These are phyloP conservation scores for Hartigia nigra DNA, from an alignment of 2,888 invertebrate genomes.

Conservation along the genomic window DNA sequence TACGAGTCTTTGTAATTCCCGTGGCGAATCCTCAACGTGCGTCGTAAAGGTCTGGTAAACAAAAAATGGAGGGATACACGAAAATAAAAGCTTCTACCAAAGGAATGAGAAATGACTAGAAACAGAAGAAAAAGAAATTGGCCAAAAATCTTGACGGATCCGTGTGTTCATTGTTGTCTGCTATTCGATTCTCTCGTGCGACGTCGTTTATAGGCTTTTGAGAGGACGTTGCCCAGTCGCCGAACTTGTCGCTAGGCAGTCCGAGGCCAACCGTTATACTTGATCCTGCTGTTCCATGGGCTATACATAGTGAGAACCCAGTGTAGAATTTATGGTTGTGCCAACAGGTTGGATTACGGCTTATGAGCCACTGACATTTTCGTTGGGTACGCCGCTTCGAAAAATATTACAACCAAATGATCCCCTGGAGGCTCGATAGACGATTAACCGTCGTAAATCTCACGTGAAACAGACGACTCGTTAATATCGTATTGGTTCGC, in stretches of 20 bases:
- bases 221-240: constrained; percentile 6
- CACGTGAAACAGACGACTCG: neutral
- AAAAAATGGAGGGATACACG: neutral
- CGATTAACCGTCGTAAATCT: neutral
- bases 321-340: neutral
- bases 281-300: constrained; percentile 25
- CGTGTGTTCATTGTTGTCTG: neutral
- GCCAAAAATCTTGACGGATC: neutral
- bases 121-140: neutral
- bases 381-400: neutral
- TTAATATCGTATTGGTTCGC: neutral
- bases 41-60: neutral
- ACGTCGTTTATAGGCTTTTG: constrained; percentile 1
- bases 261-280: constrained; percentile 46
- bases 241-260: constrained; percentile 51
- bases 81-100: neutral
- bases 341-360: neutral
- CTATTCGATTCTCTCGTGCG: neutral
- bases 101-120: neutral
- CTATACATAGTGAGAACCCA: neutral
- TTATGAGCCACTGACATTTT: neutral
- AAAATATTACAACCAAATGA: neutral
- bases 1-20: neutral
- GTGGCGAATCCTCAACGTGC: neutral
- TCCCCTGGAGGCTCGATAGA: neutral